Base-by-base conservation (phyloP, 2,888 invertebrate genomes). In the Anorthoa munda region DNA sequence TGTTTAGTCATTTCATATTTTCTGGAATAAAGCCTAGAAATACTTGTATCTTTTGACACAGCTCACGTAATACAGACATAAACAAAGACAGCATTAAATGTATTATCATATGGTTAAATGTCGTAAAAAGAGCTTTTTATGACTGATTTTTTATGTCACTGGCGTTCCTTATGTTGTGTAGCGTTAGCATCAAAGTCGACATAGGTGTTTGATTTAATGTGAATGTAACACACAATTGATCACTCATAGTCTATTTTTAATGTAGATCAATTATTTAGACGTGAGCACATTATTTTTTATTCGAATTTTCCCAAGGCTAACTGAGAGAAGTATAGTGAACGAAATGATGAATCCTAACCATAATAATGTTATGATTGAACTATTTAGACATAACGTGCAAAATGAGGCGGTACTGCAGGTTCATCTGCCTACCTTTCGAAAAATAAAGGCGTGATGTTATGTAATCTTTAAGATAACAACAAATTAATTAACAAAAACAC, bases 51-150 rank as follows among this genome's bases (percentile, higher is more conserved):
- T 69, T 71, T 56, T 45, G 51, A 79, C 45, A 58, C 66, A 61
- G 45, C 66, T 75, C 80, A 84, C 82, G 78, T 72, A 68, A 45
- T 26, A 5, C 2, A 17, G 58, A 79, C 68, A 76, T 86, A 82
- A 86, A 86, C 76, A 73, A 59, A 75, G 70, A 26, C n/a, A 66
- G 26, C 69, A 85, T 82, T 75, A 82, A 78, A 83, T 71, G 59
- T 78, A 84, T 77, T 79, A 77, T 76, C 79, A 85, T 85, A 79
- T 31, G 79, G 75, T 86, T 73, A 75, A 81, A 80, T 67, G 81
- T 75, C 86, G 69, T 90, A 90, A 87, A 88, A 21, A 67, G 13
- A 72, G 67, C 12, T 76, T 88, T 89, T 89, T 90, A 90, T 80
- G 86, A 80, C 77, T 83, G 76, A 88, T 75, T 76, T 85, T 86